Percentiles rank a stretch among this genome's conserved stretches.
Evolutionary conservation across 2,888 invertebrate species (phyloP).

Genomic region (Amorpha juglandis): DNA sequence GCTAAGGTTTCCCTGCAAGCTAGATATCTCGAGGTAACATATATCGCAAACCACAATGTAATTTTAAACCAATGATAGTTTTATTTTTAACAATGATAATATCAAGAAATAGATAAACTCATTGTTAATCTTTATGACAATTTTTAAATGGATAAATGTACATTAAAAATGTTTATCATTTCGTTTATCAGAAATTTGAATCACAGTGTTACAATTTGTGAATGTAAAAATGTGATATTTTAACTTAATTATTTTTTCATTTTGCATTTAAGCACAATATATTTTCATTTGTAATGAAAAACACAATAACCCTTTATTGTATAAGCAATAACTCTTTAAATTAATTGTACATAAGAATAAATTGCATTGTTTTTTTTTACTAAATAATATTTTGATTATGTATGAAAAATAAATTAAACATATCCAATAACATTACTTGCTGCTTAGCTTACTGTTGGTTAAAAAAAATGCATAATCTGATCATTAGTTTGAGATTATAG

Average conservation of each 20-base stretch:
- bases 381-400: too few species aligned
- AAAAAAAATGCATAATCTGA: too few species aligned
- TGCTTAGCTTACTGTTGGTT: too few species aligned
- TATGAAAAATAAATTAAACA: too few species aligned
- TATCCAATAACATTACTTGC: too few species aligned
- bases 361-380: too few species aligned
- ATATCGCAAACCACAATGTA: background rate
- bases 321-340: too few species aligned
- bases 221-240: too few species aligned
- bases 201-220: background rate
- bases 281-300: background rate
- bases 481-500: too few species aligned
- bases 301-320: too few species aligned
- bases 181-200: background rate
- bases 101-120: background rate
- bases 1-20: background rate
- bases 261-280: background rate
- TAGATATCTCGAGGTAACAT: background rate
- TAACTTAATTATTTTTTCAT: background rate
- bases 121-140: background rate
- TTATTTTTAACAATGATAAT: background rate
- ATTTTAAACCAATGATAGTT: background rate
- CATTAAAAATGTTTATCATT: background rate
- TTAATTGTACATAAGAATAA: too few species aligned
- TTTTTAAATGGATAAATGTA: background rate